Conservation (phyloP, 2,797 vertebrate species). For the Megaceryle alcyon region DNA sequence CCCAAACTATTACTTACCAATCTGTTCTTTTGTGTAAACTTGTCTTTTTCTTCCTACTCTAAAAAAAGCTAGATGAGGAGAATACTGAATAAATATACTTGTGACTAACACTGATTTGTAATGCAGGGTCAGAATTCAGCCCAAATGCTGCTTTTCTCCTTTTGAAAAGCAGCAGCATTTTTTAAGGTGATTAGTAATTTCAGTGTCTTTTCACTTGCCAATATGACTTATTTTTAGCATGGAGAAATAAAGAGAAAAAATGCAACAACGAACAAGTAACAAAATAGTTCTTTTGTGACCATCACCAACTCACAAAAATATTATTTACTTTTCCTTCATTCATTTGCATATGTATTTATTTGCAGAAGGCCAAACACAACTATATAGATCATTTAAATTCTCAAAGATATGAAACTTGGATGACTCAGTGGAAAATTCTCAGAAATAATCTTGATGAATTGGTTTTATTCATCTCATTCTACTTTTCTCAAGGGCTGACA, state of each 20-base stretch:
- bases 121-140: background rate
- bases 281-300: conserved; percentile 23
- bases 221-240: background rate
- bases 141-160: background rate
- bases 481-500: conserved; percentile 62
- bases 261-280: background rate
- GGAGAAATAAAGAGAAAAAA: background rate
- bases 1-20: background rate
- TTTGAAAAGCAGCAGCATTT: background rate
- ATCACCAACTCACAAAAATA: background rate
- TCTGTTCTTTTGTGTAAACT: background rate
- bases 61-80: background rate
- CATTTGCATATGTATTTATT: conserved; percentile 33
- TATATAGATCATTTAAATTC: background rate
- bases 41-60: background rate
- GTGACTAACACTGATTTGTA: background rate
- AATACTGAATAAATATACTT: background rate
- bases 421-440: conserved; percentile 47
- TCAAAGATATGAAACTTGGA: conserved; percentile 8
- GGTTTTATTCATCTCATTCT: conserved; percentile 66
- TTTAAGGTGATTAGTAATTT: conserved; percentile 17
- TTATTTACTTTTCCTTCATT: conserved; percentile 1
- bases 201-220: background rate
- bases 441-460: conserved; percentile 63
- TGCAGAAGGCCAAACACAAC: background rate